Base-by-base conservation (phyloP, 1,140 invertebrate species). In the Drosophila ironensis region DNA sequence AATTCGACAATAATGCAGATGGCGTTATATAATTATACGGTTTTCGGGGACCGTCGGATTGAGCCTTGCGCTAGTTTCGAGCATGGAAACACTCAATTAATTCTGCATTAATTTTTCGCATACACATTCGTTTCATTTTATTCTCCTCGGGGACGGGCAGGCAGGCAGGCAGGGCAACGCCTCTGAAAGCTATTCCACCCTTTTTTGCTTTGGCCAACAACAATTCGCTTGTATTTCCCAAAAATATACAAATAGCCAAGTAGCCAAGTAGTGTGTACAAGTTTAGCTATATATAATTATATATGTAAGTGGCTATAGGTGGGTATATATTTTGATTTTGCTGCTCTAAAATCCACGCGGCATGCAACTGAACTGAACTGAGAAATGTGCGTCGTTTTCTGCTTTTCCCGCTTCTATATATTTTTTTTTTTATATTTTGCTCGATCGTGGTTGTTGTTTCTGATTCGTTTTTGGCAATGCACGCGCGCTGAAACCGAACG, bases 401-500 rank as follows among this genome's bases (percentile, higher is more conserved):
- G 38, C n/a, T 25, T 38, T 42, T 16, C 25, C 28, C 41, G 24
- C 20, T 45, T 50, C 40, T 61, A 47, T 52, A 17, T 45, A 45
- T 40, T 7, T 51, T 52, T 45, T 41, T 19, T 25, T 50, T 30
- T 59, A 19, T 54, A 28, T 44, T 46, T 35, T 33, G n/a, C 42
- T 50, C 47, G 19, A 19, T 57, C n/a, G n/a, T 72, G 12, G 16
- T 45, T 59, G 28, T 57, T 45, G 24, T 46, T 68, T 38, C 38
- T 60, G 71, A 72, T 78, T 82, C 76, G 71, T 81, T 81, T 61
- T 74, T 81, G 57, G 74, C 73, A 72, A 77, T 73, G 73, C 73
- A 76, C 73, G 68, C 73, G 74, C 74, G 47, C 47, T 12, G 17
- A 68, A 42, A 59, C 71, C 61, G 42, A 63, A 51, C 66, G 28